These are phyloP conservation scores for Turritopsis dohrnii DNA, from an alignment of 30 jellyfish, hydroid and myxozoan genomes.

Conservation along the genomic window DNA sequence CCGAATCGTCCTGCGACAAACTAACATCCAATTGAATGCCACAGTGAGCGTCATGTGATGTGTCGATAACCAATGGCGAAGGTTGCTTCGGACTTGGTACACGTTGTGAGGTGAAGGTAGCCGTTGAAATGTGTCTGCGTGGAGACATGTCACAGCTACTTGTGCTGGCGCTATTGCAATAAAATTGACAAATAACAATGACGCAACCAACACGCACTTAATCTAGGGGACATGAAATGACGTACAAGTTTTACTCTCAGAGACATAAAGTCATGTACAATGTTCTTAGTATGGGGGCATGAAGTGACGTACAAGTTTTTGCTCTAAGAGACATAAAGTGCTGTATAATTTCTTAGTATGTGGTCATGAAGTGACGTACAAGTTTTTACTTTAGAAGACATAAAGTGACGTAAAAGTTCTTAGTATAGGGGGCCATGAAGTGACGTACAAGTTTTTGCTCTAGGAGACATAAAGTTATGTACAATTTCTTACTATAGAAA, in stretches of 20 bases:
- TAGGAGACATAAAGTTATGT: too few relatives aligned
- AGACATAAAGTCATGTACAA: too few relatives aligned
- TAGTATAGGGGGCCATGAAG: too few relatives aligned
- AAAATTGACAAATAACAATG: neutral
- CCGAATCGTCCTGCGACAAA: neutral
- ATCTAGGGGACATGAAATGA: too few relatives aligned
- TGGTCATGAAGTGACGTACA: too few relatives aligned
- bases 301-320: too few relatives aligned
- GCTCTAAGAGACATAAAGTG: neutral
- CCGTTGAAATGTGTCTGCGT: conserved; percentile 51
- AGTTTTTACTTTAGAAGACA: neutral
- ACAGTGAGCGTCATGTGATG: conserved; percentile 35
- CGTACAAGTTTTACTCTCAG: too few relatives aligned
- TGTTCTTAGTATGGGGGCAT: too few relatives aligned
- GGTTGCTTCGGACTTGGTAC: conserved; percentile 99
- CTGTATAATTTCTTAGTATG: too few relatives aligned
- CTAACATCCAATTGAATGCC: conserved; percentile 44
- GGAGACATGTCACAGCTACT: conserved; percentile 94
- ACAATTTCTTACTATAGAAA: too few relatives aligned
- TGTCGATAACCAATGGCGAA: conserved; percentile 87
- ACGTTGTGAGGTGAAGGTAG: conserved; percentile 82
- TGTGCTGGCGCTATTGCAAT: conserved; percentile 47
- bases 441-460: too few relatives aligned
- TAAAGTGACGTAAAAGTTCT: neutral
- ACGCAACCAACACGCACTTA: neutral